Conservation (phyloP, 2,113 vertebrate species). For the Ancistrus triradiatus region DNA sequence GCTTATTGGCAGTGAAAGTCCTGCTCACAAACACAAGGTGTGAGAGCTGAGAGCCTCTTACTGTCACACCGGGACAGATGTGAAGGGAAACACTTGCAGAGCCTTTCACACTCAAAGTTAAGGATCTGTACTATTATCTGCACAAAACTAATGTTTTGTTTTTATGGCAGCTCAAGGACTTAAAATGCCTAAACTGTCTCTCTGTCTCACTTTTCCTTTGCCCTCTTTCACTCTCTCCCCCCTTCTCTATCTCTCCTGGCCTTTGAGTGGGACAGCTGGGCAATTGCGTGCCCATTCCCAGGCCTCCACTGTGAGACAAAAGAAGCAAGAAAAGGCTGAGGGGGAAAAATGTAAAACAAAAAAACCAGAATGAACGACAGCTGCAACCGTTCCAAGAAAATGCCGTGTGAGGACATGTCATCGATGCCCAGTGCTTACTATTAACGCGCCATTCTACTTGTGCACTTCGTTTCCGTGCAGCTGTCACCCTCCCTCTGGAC, state of each 20-base stretch:
- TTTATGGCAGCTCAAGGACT: conserved; percentile 21
- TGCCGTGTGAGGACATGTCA: conserved; percentile 60
- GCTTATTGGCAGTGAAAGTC: no score
- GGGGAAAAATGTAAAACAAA: conserved; percentile 15
- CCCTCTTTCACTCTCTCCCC: conserved; percentile 26
- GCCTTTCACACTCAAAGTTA: no score
- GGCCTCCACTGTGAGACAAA: conserved; percentile 50
- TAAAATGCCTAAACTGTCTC: background rate
- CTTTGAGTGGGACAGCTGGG: conserved; percentile 58
- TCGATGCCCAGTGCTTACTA: conserved; percentile 59
- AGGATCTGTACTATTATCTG: no score
- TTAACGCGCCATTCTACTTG: conserved; percentile 59
- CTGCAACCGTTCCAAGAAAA: conserved; percentile 60
- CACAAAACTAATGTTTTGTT: conserved; percentile 44
- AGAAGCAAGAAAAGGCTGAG: conserved; percentile 39
- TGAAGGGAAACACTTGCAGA: no score
- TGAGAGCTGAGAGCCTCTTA: no score
- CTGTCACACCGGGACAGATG: no score
- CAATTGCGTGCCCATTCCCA: conserved; percentile 40
- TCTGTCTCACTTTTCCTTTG: no score
- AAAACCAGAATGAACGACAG: conserved; percentile 57
- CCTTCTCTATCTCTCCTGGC: background rate
- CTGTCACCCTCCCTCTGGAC: conserved; percentile 58
- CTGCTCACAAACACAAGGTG: no score
- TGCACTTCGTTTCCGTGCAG: conserved; percentile 61